Percentiles rank a stretch among this genome's conserved stretches.
These are phyloP conservation scores for Fragum fragum DNA, from an alignment of 2,888 invertebrate species.

Conservation along the genomic window DNA sequence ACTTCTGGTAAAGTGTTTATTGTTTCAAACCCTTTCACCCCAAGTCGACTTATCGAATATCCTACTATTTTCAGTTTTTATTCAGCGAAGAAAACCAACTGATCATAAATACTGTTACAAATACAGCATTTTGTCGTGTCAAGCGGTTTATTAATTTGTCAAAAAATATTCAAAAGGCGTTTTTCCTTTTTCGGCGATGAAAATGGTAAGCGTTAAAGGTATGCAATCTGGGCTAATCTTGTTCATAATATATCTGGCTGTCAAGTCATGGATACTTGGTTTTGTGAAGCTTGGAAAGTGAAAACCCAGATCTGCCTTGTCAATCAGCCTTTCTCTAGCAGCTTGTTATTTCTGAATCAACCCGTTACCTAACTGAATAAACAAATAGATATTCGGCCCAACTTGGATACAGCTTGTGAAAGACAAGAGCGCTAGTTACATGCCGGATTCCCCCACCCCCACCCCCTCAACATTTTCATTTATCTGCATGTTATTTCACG, in stretches of 20 bases:
- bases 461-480: too few relatives aligned
- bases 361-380: constrained; percentile 14
- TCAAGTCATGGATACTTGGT: constrained; percentile 50
- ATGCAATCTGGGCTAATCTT: constrained; percentile 36
- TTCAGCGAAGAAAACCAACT: too few relatives aligned
- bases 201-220: constrained; percentile 7
- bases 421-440: too few relatives aligned
- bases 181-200: not conserved
- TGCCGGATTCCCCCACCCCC: too few relatives aligned
- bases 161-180: not conserved
- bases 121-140: too few relatives aligned
- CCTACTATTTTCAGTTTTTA: too few relatives aligned
- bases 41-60: too few relatives aligned
- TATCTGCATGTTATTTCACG: too few relatives aligned
- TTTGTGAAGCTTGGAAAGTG: constrained; percentile 40
- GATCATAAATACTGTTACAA: too few relatives aligned
- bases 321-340: constrained; percentile 20
- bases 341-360: constrained; percentile 24
- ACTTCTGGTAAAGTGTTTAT: constrained; percentile 31
- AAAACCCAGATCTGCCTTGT: constrained; percentile 31
- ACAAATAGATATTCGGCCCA: too few relatives aligned
- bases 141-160: not conserved
- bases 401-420: too few relatives aligned
- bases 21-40: constrained; percentile 13
- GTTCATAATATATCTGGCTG: constrained; percentile 51